These are phyloP conservation scores for Polietes domitor DNA, from an alignment of 2,888 invertebrate species.

Conservation along the genomic window DNA sequence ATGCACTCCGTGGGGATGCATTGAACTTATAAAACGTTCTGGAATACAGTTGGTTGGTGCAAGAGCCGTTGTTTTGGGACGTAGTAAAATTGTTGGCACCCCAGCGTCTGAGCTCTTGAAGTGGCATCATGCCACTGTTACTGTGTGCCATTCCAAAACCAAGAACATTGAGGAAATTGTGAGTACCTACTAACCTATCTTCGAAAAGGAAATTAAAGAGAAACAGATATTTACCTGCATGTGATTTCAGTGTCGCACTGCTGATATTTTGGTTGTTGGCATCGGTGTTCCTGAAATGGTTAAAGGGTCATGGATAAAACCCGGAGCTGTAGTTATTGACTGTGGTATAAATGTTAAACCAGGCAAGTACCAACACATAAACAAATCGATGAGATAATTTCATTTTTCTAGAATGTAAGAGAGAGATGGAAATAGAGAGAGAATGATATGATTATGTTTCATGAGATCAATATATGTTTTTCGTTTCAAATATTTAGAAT, in stretches of 20 bases:
- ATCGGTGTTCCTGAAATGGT: constrained; percentile 95
- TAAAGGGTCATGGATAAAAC: constrained; percentile 97
- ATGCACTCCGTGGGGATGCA: constrained; percentile 97
- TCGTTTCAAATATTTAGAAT: not conserved
- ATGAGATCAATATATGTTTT: not conserved
- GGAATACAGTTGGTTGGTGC: constrained; percentile 90
- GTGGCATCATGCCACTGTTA: constrained; percentile 98
- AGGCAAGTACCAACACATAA: constrained; percentile 82
- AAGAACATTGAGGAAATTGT: constrained; percentile 89
- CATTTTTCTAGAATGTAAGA: not conserved
- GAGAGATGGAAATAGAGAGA: not conserved
- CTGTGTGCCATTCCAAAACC: constrained; percentile 97
- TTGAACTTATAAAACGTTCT: constrained; percentile 89
- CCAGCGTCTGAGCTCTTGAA: constrained; percentile 96
- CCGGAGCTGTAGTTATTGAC: constrained; percentile 98
- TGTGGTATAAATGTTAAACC: constrained; percentile 97
- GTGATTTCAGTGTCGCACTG: constrained; percentile 84
- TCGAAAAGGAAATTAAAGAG: not conserved
- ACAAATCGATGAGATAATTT: no score
- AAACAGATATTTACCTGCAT: not conserved
- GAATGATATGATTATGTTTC: no score
- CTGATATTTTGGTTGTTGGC: constrained; percentile 98
- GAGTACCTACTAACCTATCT: constrained; percentile 58
- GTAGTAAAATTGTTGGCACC: constrained; percentile 98
- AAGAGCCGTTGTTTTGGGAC: constrained; percentile 95